Evolutionary conservation across 2,113 vertebrate species (phyloP), one percentile per base, ranked within the genome.

Genomic region (Riparia riparia): DNA sequence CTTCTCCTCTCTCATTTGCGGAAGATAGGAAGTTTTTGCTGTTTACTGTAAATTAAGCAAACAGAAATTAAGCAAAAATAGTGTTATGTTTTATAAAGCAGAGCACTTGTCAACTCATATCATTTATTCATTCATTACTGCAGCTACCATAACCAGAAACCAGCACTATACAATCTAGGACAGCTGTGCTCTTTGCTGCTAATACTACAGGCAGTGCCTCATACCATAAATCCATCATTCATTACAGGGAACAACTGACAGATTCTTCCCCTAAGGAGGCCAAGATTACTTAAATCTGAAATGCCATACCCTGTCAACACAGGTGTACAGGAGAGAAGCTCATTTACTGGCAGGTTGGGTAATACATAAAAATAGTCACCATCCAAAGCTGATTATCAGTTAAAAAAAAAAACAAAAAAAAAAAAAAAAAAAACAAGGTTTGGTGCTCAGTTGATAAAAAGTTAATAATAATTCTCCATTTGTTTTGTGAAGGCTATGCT

Each of bases 241-340:
- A 84, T 96, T 97, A 90, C 19, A 64, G 53, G 54, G 70, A 93
- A 74, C 71, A 85, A 64, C 66, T 83, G 96, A 96, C 95, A 97
- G 85, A 72, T 93, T 89, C 87, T 80, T 85, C 74, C 89, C 89
- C 91, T 82, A 58, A 95, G 93, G 93, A 95, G 84, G 70, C 77
- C 82, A 69, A 47, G 63, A 92, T 80, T 92, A 74, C 72, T 90
- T 37, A 73, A 86, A 82, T 82, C 61, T 92, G 45, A 89, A 93
- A 95, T 71, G 69, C 76, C 68, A 84, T 61, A 73, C 21, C 37
- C 77, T 93, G 82, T 96, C 94, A 97, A 74, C 58, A 37, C 56
- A 82, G 70, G 51, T 74, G 26, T 78, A 81, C 8, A 42, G 66
- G 57, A 92, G 68, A 89, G 80, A 82, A 87, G 41, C 58, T 94